Percentiles rank a stretch among this genome's conserved stretches.
Evolutionary conservation across 2,888 invertebrate species (phyloP).

Genomic region (Hyposoter dolosus): DNA sequence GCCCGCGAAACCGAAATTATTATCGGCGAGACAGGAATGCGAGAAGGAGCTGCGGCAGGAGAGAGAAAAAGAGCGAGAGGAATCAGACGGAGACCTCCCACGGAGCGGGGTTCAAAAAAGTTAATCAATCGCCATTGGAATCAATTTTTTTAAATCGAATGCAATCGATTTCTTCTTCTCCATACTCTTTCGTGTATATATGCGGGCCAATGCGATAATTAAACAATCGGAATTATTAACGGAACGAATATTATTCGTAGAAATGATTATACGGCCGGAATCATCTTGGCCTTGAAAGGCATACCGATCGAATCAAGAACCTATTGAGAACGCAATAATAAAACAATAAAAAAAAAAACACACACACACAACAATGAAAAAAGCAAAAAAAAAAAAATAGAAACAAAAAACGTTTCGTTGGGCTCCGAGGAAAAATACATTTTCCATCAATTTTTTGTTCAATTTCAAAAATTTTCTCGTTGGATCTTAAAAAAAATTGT

Average conservation of each 20-base stretch:
- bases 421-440: no score
- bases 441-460: no score
- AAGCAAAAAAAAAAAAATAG: not conserved
- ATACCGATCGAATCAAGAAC: slow-evolving; percentile 18
- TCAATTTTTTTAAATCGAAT: slow-evolving; percentile 53
- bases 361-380: not conserved
- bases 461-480: slow-evolving; percentile 2
- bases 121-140: slow-evolving; percentile 45
- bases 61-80: slow-evolving; percentile 1
- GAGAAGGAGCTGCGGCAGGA: not conserved
- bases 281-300: slow-evolving; percentile 53
- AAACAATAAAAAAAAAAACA: not conserved
- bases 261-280: slow-evolving; percentile 43
- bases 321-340: slow-evolving; percentile 36
- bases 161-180: slow-evolving; percentile 50
- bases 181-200: slow-evolving; percentile 19
- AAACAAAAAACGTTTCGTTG: not conserved
- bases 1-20: slow-evolving; percentile 24
- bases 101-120: slow-evolving; percentile 35
- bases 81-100: slow-evolving; percentile 39
- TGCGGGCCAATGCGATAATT: slow-evolving; percentile 5
- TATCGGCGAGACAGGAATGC: slow-evolving; percentile 31
- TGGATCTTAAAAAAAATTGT: not conserved
- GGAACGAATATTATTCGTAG: slow-evolving; percentile 44
- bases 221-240: slow-evolving; percentile 30